These are phyloP conservation scores for Drosophila colorata DNA, from an alignment of 2,888 invertebrate genomes.

Conservation along the genomic window DNA sequence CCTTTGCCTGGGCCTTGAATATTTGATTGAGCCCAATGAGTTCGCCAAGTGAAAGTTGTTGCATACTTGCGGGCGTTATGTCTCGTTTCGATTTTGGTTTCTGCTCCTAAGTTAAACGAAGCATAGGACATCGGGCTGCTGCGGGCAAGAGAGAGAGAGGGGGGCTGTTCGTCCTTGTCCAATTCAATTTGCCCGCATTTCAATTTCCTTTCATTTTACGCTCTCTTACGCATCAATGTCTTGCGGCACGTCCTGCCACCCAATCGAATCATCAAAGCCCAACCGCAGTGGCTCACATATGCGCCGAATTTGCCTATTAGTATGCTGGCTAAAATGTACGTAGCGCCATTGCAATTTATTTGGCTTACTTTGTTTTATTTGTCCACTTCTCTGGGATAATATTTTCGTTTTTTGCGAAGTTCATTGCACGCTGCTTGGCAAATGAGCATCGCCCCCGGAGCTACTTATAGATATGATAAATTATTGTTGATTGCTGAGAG, in stretches of 20 bases:
- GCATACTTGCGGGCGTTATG: conserved; percentile 61
- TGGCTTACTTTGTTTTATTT: conserved; percentile 27
- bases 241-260: conserved; percentile 40
- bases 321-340: conserved; percentile 11
- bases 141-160: conserved; percentile 13
- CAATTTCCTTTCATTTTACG: conserved; percentile 81
- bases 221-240: conserved; percentile 67
- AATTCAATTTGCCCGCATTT: conserved; percentile 78
- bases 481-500: conserved; percentile 57
- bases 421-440: conserved; percentile 69
- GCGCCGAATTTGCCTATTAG: conserved; percentile 38
- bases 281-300: conserved; percentile 60
- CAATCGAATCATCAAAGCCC: conserved; percentile 72
- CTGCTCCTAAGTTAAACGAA: conserved; percentile 64
- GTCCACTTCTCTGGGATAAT: conserved; percentile 7
- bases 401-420: conserved; percentile 34
- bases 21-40: conserved; percentile 68
- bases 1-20: conserved; percentile 55
- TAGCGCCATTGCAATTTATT: conserved; percentile 40
- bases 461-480: conserved; percentile 69
- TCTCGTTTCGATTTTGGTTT: conserved; percentile 15
- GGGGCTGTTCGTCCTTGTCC: conserved; percentile 38
- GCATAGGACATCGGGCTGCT: conserved; percentile 48
- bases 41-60: conserved; percentile 65
- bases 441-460: conserved; percentile 64